A percentile compares a stretch with the other conserved stretches of the same genome.
Conservation (phyloP, 1,140 invertebrate species). For the Anthonomus grandis region DNA sequence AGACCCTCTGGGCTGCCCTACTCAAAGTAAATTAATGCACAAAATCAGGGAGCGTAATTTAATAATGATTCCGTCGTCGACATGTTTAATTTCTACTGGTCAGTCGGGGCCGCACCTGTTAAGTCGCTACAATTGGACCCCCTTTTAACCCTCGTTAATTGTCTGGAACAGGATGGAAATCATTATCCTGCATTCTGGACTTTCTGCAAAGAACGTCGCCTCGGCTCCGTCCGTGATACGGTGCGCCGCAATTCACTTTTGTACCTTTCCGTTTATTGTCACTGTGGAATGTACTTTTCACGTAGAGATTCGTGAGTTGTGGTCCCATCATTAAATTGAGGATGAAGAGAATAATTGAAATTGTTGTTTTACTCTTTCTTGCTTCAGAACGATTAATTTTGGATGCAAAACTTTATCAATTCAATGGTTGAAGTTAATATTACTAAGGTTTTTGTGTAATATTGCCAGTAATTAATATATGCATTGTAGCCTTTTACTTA, state of each 20-base stretch:
- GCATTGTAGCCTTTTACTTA: no score
- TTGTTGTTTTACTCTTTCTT: no score
- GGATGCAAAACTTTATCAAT: no score
- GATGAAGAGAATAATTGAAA: no score
- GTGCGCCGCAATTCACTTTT: slow-evolving; percentile 21
- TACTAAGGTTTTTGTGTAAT: no score
- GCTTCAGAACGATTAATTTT: no score
- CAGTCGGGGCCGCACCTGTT: slow-evolving; percentile 47
- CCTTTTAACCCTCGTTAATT: slow-evolving; percentile 49
- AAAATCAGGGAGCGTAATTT: slow-evolving; percentile 28
- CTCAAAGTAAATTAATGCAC: slow-evolving; percentile 29
- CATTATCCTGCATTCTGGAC: slow-evolving; percentile 40
- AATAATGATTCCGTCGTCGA: slow-evolving; percentile 31
- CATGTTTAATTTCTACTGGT: slow-evolving; percentile 46
- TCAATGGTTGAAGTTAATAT: no score
- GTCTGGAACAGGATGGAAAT: slow-evolving; percentile 47
- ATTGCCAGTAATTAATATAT: no score
- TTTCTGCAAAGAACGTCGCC: slow-evolving; percentile 14
- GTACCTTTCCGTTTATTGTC: slow-evolving; percentile 24
- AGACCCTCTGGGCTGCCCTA: slow-evolving; percentile 17
- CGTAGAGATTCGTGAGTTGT: no score
- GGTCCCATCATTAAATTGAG: no score
- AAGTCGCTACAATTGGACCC: slow-evolving; percentile 48
- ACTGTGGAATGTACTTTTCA: no score
- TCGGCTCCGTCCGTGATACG: slow-evolving; percentile 25